These are phyloP conservation scores for Barbus barbus DNA, from an alignment of 2,113 vertebrate genomes.

Conservation along the genomic window DNA sequence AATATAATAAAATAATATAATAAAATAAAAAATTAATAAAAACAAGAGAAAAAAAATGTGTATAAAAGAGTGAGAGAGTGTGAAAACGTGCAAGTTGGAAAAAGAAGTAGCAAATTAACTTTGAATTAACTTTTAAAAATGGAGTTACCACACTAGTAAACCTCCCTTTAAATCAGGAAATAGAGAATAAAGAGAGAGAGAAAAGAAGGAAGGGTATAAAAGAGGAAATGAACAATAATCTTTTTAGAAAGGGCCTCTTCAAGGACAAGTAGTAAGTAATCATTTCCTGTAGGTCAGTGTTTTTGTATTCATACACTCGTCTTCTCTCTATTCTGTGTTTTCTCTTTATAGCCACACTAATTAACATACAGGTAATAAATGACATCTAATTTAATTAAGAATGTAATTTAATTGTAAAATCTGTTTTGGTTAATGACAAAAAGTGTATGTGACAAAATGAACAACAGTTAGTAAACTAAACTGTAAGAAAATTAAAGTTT, in stretches of 20 bases:
- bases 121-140: slow-evolving; percentile 35
- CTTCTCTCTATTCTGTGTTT: neutral
- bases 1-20: too few relatives aligned
- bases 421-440: neutral
- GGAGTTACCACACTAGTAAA: neutral
- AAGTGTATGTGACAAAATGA: neutral
- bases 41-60: too few relatives aligned
- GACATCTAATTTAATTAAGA: neutral
- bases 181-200: neutral
- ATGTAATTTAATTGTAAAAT: neutral
- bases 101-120: slow-evolving; percentile 30
- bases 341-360: neutral
- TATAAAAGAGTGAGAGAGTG: too few relatives aligned
- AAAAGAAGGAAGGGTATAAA: neutral
- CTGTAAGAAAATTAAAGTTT: neutral
- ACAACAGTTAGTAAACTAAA: neutral
- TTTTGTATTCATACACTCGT: neutral
- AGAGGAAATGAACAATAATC: neutral
- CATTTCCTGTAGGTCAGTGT: neutral
- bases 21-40: too few relatives aligned
- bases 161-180: neutral
- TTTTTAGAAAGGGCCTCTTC: neutral
- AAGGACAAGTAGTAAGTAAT: neutral
- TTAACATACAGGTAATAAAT: neutral
- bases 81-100: neutral